These are phyloP conservation scores for Achlya flavicornis DNA, from an alignment of 2,888 invertebrate genomes.

Conservation along the genomic window DNA sequence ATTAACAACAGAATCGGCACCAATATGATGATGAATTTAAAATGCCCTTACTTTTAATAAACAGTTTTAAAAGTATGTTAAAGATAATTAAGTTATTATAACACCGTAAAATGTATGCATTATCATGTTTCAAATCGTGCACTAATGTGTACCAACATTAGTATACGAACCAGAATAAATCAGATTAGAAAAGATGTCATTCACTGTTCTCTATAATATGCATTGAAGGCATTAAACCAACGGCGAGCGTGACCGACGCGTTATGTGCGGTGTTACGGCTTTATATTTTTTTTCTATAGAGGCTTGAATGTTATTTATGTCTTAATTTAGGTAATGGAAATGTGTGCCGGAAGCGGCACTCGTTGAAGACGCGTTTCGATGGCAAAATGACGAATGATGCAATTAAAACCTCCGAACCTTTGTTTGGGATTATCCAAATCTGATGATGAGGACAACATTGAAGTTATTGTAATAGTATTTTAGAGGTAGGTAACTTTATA, in stretches of 20 bases:
- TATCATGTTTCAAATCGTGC: conserved; percentile 48
- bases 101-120: conserved; percentile 58
- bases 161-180: conserved; percentile 50
- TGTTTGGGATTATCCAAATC: not conserved
- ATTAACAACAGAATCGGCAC: too few species aligned
- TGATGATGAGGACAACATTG: not conserved
- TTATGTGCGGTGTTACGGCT: conserved; percentile 70
- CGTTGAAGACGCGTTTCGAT: conserved; percentile 53
- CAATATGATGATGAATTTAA: too few species aligned
- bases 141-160: conserved; percentile 33
- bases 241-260: conserved; percentile 70
- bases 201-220: conserved; percentile 45
- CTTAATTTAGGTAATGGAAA: conserved; percentile 73
- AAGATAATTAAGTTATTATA: conserved; percentile 20
- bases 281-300: conserved; percentile 57
- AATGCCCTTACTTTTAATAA: too few species aligned
- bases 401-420: conserved; percentile 44
- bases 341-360: conserved; percentile 60
- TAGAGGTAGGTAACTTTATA: too few species aligned
- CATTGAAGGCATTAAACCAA: conserved; percentile 42
- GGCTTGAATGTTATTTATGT: conserved; percentile 71
- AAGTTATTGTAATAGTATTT: not conserved
- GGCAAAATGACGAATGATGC: conserved; percentile 48
- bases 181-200: conserved; percentile 55
- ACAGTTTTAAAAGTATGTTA: too few species aligned